These are phyloP conservation scores for Tuberolachnus salignus DNA, from an alignment of 2,888 invertebrate genomes.

Conservation along the genomic window DNA sequence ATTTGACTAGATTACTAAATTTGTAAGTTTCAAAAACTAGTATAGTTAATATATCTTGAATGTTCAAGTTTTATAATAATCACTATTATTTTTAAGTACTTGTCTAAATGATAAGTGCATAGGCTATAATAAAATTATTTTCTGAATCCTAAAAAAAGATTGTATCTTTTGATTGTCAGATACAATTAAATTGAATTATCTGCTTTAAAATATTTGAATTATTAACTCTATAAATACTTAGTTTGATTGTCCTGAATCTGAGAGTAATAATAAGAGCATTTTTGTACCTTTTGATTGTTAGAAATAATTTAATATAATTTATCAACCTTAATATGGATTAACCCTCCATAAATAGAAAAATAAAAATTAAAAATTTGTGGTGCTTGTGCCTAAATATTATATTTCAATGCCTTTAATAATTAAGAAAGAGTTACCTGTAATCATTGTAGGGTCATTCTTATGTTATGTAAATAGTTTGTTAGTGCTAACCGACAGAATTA, in stretches of 20 bases:
- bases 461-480: no score
- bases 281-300: conserved; percentile 22
- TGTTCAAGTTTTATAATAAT: no score
- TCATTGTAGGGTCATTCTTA: no score
- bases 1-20: conserved; percentile 37
- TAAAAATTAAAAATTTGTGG: no score
- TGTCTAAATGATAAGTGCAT: neutral
- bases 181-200: neutral
- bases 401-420: no score
- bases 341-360: neutral
- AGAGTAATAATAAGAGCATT: neutral
- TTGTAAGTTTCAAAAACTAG: neutral
- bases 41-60: no score
- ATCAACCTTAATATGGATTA: neutral
- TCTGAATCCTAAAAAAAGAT: neutral
- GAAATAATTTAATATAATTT: neutral
- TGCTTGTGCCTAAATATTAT: no score
- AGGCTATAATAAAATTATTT: neutral
- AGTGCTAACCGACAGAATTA: no score
- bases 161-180: conserved; percentile 21
- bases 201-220: no score
- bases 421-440: no score
- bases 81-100: neutral
- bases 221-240: no score
- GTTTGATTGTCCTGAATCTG: neutral